Percentiles rank a stretch among this genome's conserved stretches.
Evolutionary conservation across 2,797 vertebrate genomes (phyloP).

Genomic region (Neopelma chrysocephalum): DNA sequence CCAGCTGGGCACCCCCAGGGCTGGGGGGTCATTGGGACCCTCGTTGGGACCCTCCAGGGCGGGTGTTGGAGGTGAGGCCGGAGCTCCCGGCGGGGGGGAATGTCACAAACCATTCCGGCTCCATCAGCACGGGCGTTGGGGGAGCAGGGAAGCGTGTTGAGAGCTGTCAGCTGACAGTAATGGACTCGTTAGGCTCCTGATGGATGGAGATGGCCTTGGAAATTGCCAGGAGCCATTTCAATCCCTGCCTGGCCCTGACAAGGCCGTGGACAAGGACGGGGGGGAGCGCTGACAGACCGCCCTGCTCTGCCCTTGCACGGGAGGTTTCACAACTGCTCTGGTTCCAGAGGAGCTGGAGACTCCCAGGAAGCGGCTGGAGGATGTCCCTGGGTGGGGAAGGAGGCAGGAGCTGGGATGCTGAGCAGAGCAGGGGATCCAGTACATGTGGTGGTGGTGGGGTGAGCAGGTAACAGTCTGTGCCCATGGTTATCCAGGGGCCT

Average conservation of each 20-base stretch:
- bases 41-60: neutral
- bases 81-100: neutral
- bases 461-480: neutral
- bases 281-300: neutral
- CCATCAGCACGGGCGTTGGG: neutral
- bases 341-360: neutral
- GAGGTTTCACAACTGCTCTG: neutral
- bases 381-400: neutral
- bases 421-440: neutral
- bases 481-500: fast-evolving
- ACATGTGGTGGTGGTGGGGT: neutral
- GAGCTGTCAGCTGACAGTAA: slow-evolving; percentile 26
- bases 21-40: neutral
- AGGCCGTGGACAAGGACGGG: neutral
- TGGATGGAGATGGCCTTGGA: slow-evolving; percentile 8
- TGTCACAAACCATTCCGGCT: neutral
- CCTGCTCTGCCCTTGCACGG: neutral
- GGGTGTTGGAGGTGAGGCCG: neutral
- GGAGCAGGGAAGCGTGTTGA: neutral
- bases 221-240: slow-evolving; percentile 41
- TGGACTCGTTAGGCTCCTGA: slow-evolving; percentile 37
- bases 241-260: neutral
- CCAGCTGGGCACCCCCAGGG: neutral
- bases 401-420: neutral
- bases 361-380: neutral